Evolutionary conservation across 1,140 invertebrate species (phyloP).

Genomic region (Neotoxoptera formosana): DNA sequence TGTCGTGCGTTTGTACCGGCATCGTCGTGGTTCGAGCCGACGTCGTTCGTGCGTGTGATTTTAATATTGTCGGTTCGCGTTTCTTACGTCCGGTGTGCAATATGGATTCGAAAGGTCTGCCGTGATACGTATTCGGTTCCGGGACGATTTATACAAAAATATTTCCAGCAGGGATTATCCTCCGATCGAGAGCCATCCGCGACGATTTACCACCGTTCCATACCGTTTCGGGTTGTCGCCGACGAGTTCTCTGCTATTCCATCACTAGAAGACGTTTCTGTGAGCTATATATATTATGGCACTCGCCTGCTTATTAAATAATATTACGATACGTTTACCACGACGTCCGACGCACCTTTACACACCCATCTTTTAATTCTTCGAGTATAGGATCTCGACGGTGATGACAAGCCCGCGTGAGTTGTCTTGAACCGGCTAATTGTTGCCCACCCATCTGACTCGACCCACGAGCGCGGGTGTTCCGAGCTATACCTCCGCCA

Average conservation of each 20-base stretch:
- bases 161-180: background rate
- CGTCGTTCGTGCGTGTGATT: background rate
- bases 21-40: background rate
- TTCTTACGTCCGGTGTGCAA: background rate
- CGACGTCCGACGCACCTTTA: background rate
- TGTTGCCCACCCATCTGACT: background rate
- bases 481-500: background rate
- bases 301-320: background rate
- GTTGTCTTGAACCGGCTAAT: background rate
- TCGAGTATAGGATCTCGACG: background rate
- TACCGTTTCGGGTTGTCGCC: background rate
- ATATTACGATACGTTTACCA: background rate
- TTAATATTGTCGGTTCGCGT: background rate
- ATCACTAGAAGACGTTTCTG: background rate
- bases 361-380: background rate
- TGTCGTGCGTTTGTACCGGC: conserved; percentile 16
- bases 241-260: background rate
- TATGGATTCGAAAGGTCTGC: background rate
- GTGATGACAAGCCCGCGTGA: background rate
- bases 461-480: no score
- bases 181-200: background rate
- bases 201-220: background rate
- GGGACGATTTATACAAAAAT: background rate
- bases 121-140: background rate
- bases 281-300: background rate